Percentiles rank a stretch among this genome's conserved stretches.
Conservation (phyloP, 2,113 vertebrate species). For the Turdus rufiventris region DNA sequence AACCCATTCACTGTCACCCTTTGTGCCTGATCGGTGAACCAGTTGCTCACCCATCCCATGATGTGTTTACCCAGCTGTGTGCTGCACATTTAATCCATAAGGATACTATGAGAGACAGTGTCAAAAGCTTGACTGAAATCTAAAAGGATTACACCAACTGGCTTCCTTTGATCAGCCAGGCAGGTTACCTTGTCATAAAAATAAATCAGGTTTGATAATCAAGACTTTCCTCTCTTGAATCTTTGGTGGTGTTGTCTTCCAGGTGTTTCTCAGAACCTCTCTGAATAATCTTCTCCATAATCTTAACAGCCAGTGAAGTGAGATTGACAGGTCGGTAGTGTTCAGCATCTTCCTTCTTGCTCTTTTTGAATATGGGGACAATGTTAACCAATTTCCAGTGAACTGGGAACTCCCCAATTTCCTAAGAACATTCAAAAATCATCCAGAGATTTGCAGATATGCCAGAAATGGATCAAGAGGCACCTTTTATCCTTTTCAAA, state of each 20-base stretch:
- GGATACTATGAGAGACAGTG: fast-evolving
- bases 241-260: fast-evolving
- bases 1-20: not conserved
- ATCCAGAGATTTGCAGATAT: not conserved
- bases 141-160: not conserved
- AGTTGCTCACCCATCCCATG: not conserved
- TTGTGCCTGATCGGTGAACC: fast-evolving
- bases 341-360: not conserved
- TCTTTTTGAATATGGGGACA: not conserved
- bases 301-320: not conserved
- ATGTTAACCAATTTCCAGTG: not conserved
- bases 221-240: not conserved
- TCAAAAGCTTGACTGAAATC: not conserved
- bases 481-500: not conserved
- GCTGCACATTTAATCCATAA: not conserved
- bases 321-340: not conserved
- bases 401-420: not conserved
- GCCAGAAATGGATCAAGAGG: not conserved
- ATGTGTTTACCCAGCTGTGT: not conserved
- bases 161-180: not conserved
- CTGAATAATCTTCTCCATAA: not conserved
- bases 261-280: not conserved
- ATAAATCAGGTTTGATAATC: not conserved
- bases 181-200: not conserved
- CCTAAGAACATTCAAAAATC: not conserved